Evolutionary conservation across 1,140 invertebrate genomes (phyloP).

Genomic region (Neoseiulus cucumeris): DNA sequence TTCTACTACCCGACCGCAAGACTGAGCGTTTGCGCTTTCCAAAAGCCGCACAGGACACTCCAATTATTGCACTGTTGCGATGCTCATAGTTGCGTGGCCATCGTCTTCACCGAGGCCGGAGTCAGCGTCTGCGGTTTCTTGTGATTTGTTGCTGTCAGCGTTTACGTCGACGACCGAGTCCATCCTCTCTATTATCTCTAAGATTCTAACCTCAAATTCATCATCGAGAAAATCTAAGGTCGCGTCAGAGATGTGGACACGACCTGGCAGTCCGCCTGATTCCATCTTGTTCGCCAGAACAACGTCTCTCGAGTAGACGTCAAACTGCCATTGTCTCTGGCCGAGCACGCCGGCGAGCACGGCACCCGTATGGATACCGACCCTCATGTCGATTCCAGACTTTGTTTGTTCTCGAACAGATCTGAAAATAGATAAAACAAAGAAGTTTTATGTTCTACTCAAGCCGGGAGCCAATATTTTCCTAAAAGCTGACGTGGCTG

Average conservation of each 20-base stretch:
- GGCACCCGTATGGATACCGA: slow-evolving; percentile 79
- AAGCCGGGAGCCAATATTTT: slow-evolving; percentile 15
- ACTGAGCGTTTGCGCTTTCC: too few relatives aligned
- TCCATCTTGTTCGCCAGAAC: slow-evolving; percentile 98
- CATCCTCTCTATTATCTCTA: too few relatives aligned
- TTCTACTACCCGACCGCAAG: too few relatives aligned
- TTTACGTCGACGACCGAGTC: too few relatives aligned
- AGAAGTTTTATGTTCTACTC: not conserved
- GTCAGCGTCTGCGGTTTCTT: too few relatives aligned
- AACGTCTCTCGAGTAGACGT: slow-evolving; percentile 86
- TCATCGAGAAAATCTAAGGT: slow-evolving; percentile 71
- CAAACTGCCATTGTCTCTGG: slow-evolving; percentile 93
- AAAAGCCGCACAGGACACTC: too few relatives aligned
- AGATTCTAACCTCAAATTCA: slow-evolving; percentile 69
- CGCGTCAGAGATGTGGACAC: slow-evolving; percentile 83
- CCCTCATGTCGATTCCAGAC: slow-evolving; percentile 89
- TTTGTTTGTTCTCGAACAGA: slow-evolving; percentile 87
- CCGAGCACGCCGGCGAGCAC: slow-evolving; percentile 87
- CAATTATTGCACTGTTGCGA: too few relatives aligned
- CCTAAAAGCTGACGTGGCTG: not conserved
- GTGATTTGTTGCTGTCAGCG: too few relatives aligned
- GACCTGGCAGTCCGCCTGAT: slow-evolving; percentile 75
- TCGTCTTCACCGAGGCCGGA: too few relatives aligned
- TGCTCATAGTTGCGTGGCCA: too few relatives aligned
- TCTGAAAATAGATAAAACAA: slow-evolving; percentile 30